These are phyloP conservation scores for Scaptomyza tumidula DNA, from an alignment of 2,888 invertebrate genomes.

Conservation along the genomic window DNA sequence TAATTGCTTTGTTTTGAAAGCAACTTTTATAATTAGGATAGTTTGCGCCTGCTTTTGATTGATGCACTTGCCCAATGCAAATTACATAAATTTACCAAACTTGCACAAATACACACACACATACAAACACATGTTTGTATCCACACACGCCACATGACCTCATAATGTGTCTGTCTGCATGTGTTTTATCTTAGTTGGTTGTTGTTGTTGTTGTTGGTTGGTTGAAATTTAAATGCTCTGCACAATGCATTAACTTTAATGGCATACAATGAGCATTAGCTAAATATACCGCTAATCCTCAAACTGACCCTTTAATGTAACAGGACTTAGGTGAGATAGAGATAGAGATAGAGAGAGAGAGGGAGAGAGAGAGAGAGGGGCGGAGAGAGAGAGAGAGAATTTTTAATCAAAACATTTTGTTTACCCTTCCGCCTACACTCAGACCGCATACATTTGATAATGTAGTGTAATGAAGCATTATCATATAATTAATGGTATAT, in stretches of 20 bases:
- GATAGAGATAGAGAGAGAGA: background rate
- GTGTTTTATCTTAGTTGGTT: background rate
- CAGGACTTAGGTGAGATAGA: background rate
- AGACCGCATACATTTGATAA: background rate
- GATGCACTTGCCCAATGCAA: constrained; percentile 10
- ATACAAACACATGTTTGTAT: background rate
- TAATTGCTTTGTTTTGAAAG: background rate
- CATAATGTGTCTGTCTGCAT: background rate
- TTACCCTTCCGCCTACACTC: background rate
- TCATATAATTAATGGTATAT: background rate
- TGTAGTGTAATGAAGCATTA: background rate
- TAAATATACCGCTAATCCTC: constrained; percentile 5
- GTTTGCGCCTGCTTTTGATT: constrained; percentile 10
- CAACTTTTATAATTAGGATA: constrained; percentile 10
- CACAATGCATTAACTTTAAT: constrained; percentile 8
- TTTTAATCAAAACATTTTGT: background rate
- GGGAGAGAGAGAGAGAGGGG: background rate
- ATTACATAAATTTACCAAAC: background rate
- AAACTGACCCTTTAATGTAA: background rate
- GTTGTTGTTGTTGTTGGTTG: background rate
- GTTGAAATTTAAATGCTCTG: background rate
- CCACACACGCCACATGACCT: background rate
- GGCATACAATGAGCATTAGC: background rate
- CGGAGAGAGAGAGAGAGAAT: background rate
- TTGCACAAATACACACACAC: background rate